Conservation (phyloP, 2,113 vertebrate genomes). For the Pygoscelis adeliae region DNA sequence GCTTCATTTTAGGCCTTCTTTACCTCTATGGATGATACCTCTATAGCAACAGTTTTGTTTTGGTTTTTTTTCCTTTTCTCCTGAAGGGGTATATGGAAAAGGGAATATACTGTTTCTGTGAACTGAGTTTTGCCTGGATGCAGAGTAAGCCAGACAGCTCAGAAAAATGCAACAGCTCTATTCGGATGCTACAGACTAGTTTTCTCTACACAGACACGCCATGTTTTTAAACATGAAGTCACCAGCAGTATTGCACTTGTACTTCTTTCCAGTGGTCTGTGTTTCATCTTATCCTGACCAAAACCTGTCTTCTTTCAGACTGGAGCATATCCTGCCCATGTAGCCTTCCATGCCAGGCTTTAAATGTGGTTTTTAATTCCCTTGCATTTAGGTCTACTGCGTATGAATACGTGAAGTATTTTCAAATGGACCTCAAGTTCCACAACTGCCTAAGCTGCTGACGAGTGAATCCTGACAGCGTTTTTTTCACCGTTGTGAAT, state of each 20-base stretch:
- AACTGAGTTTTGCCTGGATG: background rate
- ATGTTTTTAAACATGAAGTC: background rate
- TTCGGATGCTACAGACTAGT: background rate
- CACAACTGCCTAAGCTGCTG: background rate
- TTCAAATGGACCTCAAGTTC: background rate
- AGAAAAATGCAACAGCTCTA: background rate
- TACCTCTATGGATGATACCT: background rate
- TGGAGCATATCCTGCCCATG: background rate
- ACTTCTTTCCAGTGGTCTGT: background rate
- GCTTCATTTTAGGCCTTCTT: background rate
- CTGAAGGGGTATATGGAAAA: background rate
- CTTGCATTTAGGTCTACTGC: background rate
- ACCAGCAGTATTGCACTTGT: background rate
- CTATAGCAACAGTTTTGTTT: background rate
- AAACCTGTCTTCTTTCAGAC: background rate
- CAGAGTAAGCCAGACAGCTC: background rate
- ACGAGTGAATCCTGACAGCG: background rate
- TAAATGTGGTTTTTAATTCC: background rate
- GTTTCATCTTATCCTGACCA: background rate
- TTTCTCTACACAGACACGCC: background rate
- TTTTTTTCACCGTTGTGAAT: background rate
- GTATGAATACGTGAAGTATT: background rate
- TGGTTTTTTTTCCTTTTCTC: background rate
- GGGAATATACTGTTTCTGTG: background rate
- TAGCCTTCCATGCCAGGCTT: background rate